phyloP scores from a whole-genome alignment of 2,113 vertebrate genomes.

The Coptodon rendalli region DNA sequence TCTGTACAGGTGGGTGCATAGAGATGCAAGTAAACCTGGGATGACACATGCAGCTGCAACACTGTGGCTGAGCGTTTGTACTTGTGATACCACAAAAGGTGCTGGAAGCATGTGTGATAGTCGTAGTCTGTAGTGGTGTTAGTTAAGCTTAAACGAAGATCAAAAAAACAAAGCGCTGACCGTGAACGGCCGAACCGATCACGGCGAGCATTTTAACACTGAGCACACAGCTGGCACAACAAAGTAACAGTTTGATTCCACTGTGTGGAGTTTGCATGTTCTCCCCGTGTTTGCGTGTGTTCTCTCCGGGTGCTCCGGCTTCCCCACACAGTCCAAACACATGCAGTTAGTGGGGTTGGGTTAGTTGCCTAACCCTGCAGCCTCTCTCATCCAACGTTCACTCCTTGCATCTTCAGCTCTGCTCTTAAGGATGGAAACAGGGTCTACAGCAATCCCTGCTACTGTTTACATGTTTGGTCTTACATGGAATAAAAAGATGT shows the following conservation, averaged over 20 bases:
- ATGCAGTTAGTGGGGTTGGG: neutral
- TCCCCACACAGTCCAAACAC: neutral
- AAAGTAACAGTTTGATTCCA: neutral
- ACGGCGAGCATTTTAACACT: neutral
- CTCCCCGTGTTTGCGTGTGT: neutral
- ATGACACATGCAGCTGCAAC: neutral
- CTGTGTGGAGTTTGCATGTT: neutral
- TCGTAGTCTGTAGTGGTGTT: neutral
- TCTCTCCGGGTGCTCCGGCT: neutral
- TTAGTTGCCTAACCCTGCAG: neutral
- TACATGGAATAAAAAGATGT: neutral
- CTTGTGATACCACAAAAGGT: neutral
- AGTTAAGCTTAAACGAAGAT: neutral
- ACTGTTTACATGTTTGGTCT: neutral
- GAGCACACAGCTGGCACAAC: neutral
- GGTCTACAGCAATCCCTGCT: neutral
- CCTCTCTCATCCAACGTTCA: neutral
- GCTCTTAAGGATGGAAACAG: neutral
- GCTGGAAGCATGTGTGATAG: neutral
- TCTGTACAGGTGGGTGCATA: conserved; percentile 76
- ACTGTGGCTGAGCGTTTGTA: neutral
- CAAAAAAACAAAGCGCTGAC: neutral
- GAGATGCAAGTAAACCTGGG: fast-evolving
- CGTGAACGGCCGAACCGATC: fast-evolving
- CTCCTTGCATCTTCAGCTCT: neutral